Evolutionary conservation across 2,797 vertebrate genomes (phyloP).

Genomic region (Cyprinodon diabolis): DNA sequence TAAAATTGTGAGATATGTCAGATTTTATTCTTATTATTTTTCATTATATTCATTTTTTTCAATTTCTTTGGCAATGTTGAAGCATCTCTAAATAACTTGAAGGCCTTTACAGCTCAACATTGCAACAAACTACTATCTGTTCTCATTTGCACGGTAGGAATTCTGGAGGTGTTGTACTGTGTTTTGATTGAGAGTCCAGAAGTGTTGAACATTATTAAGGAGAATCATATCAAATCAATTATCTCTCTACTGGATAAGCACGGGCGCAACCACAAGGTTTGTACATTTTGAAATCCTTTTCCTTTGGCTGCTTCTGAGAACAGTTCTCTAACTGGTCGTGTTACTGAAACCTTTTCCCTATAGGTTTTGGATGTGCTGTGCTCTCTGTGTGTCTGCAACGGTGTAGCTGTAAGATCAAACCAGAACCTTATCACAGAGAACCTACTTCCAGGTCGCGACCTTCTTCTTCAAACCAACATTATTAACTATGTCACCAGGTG

Average conservation of each 20-base stretch:
- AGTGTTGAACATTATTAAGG: constrained; percentile 95
- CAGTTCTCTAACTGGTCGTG: not conserved
- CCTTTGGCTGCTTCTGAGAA: not conserved
- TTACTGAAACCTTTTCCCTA: not conserved
- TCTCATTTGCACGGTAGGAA: constrained; percentile 78
- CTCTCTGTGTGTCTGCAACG: constrained; percentile 95
- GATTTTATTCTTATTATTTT: no score
- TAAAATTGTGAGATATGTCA: no score
- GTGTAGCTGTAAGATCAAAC: constrained; percentile 94
- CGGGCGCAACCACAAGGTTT: constrained; percentile 94
- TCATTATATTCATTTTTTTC: no score
- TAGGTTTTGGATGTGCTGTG: constrained; percentile 95
- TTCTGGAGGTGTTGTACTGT: constrained; percentile 95
- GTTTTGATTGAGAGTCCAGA: constrained; percentile 97
- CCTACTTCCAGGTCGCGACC: constrained; percentile 90
- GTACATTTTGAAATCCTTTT: constrained; percentile 1
- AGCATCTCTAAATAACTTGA: no score
- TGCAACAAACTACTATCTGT: not conserved
- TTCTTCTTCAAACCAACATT: constrained; percentile 92
- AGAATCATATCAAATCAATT: constrained; percentile 97
- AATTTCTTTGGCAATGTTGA: no score
- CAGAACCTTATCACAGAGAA: constrained; percentile 98
- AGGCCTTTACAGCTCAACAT: no score
- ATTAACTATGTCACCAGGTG: constrained; percentile 95
- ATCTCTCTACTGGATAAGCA: constrained; percentile 96